Evolutionary conservation across 2,888 invertebrate genomes (phyloP), one percentile per base, ranked within the genome.

Genomic region (Aphodius granarius): DNA sequence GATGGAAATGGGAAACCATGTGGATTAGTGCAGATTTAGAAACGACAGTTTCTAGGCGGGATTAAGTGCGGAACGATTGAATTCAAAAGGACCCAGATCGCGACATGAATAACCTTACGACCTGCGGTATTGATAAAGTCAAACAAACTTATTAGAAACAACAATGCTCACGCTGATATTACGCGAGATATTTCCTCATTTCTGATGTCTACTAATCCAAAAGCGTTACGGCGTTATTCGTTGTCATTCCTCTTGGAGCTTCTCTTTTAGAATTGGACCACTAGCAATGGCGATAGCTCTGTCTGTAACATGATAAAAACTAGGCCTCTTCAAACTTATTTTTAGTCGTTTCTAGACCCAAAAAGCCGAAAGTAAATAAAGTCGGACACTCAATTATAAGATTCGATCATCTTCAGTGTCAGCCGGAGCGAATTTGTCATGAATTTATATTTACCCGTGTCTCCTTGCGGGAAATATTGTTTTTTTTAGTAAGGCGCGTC

Each of bases 321-420:
- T 6, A 43, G 1, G 43, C 4, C 43, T 43, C 43, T 43, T 43
- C 43, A 43, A 43, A 43, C 2, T 43, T 43, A 6, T 43, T 3
- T 43, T 43, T 43, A 9, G 43, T 43, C 43, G 43, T 43, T 13
- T 13, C n/a, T n/a, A n/a, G 43, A 43, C 43, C 43, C 43, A 43
- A 43, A 43, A 43, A 3, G 9, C 21, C 68, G 68, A 21, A 68
- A 68, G 68, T 20, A 22, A 22, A 21, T 68, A 68, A n/a, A 68
- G 22, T 19, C 68, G 68, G 68, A 22, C 68, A 68, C 21, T 68
- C 68, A 22, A 68, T 68, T 68, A 68, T 22, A 43, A 20, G 68
- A 68, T n/a, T 68, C 68, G 68, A 68, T 68, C 68, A 68, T 22
- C 20, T 21, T 68, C 18, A 22, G 21, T 68, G 68, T 68, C 68